A percentile compares a stretch with the other conserved stretches of the same genome.
Evolutionary conservation across 1,140 invertebrate genomes (phyloP).

Genomic region (Globodera ellingtonae): DNA sequence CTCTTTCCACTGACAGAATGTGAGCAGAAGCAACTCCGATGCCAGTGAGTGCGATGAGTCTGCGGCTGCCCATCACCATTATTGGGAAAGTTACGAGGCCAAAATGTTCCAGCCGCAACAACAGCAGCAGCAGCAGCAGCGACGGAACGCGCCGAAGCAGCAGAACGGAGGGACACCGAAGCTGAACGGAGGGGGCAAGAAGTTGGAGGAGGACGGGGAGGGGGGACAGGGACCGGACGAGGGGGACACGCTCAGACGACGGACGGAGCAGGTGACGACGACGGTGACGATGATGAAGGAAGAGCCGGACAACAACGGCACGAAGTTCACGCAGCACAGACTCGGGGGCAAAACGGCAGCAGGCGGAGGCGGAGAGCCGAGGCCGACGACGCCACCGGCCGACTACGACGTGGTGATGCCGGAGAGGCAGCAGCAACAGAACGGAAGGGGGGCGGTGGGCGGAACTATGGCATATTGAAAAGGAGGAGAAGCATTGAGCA

Average conservation of each 20-base stretch:
- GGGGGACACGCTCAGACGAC: neutral
- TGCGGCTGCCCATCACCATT: conserved; percentile 30
- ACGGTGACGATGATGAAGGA: neutral
- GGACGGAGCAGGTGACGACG: neutral
- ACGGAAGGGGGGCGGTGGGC: conserved; percentile 17
- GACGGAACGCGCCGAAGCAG: conserved; percentile 53
- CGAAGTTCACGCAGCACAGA: conserved; percentile 12
- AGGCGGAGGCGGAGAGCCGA: conserved; percentile 28
- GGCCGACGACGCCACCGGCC: conserved; percentile 59
- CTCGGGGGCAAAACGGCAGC: neutral
- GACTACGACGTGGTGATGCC: conserved; percentile 54
- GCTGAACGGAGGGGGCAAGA: conserved; percentile 18
- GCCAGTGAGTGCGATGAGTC: conserved; percentile 33
- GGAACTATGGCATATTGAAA: conserved; percentile 8
- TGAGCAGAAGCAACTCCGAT: conserved; percentile 50
- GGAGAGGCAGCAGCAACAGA: conserved; percentile 27
- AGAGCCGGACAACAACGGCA: neutral
- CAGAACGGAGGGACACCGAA: conserved; percentile 21
- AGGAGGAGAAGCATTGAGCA: neutral
- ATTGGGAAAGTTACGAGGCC: conserved; percentile 62
- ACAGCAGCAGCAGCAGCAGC: conserved; percentile 43
- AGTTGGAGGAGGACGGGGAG: conserved; percentile 14
- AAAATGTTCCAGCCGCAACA: conserved; percentile 58
- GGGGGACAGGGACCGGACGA: neutral
- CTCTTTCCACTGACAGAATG: conserved; percentile 18